These are phyloP conservation scores for Pygoscelis adeliae DNA, from an alignment of 2,113 vertebrate genomes.

Conservation along the genomic window DNA sequence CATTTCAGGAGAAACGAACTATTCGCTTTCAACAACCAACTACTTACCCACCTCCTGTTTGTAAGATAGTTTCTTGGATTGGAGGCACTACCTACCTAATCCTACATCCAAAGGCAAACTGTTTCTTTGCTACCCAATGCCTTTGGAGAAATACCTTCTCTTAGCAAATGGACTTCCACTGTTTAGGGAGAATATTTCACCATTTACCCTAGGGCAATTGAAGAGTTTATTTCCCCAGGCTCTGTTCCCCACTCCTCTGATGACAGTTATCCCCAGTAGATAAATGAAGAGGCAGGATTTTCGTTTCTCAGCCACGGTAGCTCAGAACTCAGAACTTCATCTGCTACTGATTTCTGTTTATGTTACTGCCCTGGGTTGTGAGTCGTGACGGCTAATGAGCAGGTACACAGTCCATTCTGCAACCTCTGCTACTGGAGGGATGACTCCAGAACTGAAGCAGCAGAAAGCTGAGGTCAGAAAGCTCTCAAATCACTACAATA, in stretches of 20 bases:
- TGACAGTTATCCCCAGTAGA: not conserved
- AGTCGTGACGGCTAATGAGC: accelerated
- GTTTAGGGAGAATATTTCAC: not conserved
- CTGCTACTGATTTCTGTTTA: not conserved
- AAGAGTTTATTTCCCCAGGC: not conserved
- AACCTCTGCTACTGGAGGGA: not conserved
- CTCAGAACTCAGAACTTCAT: not conserved
- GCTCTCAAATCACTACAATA: not conserved
- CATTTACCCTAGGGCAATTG: not conserved
- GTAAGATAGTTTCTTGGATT: not conserved
- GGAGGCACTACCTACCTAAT: not conserved
- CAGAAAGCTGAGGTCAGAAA: not conserved
- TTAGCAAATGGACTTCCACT: not conserved
- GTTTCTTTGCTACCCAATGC: not conserved
- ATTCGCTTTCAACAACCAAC: not conserved
- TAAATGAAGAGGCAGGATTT: not conserved
- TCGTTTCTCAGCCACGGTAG: not conserved
- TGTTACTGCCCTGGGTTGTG: not conserved
- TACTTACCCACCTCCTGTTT: not conserved
- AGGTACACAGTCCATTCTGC: not conserved
- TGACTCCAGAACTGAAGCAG: not conserved
- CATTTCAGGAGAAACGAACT: not conserved
- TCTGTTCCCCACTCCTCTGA: not conserved
- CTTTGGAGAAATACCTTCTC: not conserved
- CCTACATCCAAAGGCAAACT: not conserved